Evolutionary conservation across 2,113 vertebrate species (phyloP).

Genomic region (Gymnogyps californianus): DNA sequence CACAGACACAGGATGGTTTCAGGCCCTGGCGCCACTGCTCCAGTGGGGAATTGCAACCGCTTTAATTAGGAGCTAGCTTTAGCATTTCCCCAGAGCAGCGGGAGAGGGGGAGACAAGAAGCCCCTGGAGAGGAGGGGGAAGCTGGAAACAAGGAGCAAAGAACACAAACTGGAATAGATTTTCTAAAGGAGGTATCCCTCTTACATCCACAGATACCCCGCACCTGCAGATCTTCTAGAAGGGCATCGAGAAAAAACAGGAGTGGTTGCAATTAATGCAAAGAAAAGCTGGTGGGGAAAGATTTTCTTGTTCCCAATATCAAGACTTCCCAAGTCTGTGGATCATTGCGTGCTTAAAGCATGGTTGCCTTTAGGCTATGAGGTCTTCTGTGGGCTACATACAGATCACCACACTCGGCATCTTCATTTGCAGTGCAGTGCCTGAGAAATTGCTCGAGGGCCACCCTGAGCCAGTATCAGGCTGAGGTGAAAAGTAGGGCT

Average conservation of each 20-base stretch:
- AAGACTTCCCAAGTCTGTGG: background rate
- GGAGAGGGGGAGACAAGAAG: background rate
- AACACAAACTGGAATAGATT: background rate
- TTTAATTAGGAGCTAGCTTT: constrained; percentile 61
- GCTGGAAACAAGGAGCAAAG: background rate
- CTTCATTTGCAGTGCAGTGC: background rate
- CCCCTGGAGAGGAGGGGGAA: background rate
- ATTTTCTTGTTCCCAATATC: background rate
- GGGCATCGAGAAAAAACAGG: background rate
- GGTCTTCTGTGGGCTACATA: background rate
- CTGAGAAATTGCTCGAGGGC: background rate
- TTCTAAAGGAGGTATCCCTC: background rate
- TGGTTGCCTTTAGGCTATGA: background rate
- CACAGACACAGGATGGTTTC: background rate
- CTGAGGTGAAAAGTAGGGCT: background rate
- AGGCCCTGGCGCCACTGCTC: constrained; percentile 60
- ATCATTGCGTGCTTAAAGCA: accelerated
- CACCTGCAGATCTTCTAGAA: background rate
- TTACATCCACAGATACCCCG: accelerated
- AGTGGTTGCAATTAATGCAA: background rate
- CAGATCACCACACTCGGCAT: background rate
- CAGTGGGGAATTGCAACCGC: constrained; percentile 53
- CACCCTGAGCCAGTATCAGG: background rate
- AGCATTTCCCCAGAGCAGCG: background rate
- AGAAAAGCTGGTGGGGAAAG: background rate